phyloP scores from a whole-genome alignment of 2,888 invertebrate genomes.

The Tenthredo livida region DNA sequence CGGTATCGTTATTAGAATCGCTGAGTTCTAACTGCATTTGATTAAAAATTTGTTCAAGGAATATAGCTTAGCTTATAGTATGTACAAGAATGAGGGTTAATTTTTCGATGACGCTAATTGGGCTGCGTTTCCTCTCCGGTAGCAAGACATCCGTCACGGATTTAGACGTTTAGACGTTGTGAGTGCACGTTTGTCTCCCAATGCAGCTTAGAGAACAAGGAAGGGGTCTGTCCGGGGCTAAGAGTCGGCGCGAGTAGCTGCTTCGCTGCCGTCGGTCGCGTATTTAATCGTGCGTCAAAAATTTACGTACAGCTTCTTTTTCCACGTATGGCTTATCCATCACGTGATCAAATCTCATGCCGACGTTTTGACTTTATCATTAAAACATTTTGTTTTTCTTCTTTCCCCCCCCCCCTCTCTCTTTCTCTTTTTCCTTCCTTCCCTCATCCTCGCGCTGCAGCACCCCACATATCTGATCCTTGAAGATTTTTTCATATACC shows the following conservation, averaged over 20 bases:
- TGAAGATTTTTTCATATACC: background rate
- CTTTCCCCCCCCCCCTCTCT: background rate
- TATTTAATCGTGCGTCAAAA: constrained; percentile 50
- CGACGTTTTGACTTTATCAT: constrained; percentile 38
- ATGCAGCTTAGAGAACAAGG: constrained; percentile 45
- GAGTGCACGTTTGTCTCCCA: constrained; percentile 43
- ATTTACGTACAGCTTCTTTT: constrained; percentile 43
- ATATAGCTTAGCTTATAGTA: background rate
- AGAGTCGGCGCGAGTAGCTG: background rate
- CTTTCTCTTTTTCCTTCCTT: background rate
- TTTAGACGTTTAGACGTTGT: constrained; percentile 46
- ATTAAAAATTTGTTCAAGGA: background rate
- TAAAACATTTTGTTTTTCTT: background rate
- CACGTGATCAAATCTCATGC: constrained; percentile 26
- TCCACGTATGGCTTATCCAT: constrained; percentile 38
- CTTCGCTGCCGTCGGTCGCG: constrained; percentile 26
- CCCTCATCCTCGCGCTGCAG: background rate
- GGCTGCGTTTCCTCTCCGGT: constrained; percentile 51
- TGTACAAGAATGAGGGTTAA: constrained; percentile 11
- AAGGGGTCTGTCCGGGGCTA: constrained; percentile 14
- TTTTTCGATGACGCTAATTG: constrained; percentile 51
- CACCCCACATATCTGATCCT: too few relatives aligned
- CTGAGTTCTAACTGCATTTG: background rate
- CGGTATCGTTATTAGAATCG: background rate
- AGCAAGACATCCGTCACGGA: constrained; percentile 52